These are phyloP conservation scores for Phalacrocorax carbo DNA, from an alignment of 2,113 vertebrate species.

Conservation along the genomic window DNA sequence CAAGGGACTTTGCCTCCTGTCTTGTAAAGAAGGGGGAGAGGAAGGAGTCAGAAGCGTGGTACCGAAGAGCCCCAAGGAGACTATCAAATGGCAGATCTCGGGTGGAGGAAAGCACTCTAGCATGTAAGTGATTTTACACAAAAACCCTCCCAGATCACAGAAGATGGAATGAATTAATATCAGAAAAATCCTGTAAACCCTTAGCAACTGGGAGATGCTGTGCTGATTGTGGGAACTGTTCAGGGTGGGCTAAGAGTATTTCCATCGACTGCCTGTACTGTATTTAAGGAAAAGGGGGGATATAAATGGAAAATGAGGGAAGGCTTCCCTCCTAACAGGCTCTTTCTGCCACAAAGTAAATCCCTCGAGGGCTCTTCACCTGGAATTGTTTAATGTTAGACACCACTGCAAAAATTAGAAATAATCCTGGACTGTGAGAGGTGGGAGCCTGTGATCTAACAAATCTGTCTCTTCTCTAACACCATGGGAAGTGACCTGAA, in stretches of 20 bases:
- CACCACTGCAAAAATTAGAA: not conserved
- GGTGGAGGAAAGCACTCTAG: slow-evolving; percentile 20
- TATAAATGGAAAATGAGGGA: not conserved
- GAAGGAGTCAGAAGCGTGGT: not conserved
- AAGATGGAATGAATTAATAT: slow-evolving; percentile 33
- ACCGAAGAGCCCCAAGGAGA: slow-evolving; percentile 29
- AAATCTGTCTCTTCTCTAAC: not conserved
- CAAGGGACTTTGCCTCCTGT: slow-evolving; percentile 59
- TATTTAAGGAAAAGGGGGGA: not conserved
- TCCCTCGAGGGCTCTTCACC: not conserved
- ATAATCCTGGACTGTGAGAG: not conserved
- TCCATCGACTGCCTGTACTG: not conserved
- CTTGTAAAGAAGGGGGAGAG: not conserved
- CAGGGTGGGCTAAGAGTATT: slow-evolving; percentile 23
- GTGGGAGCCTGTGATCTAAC: not conserved
- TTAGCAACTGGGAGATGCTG: not conserved
- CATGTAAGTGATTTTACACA: slow-evolving; percentile 63
- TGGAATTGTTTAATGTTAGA: slow-evolving; percentile 30
- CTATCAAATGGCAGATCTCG: slow-evolving; percentile 17
- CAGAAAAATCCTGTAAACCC: slow-evolving; percentile 2
- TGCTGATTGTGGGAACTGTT: slow-evolving; percentile 21
- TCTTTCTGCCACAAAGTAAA: not conserved
- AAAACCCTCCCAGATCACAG: slow-evolving; percentile 16
- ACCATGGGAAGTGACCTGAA: not conserved
- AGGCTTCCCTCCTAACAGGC: not conserved